Conservation (phyloP, 1,140 invertebrate genomes). For the Temnothorax nylanderi region DNA sequence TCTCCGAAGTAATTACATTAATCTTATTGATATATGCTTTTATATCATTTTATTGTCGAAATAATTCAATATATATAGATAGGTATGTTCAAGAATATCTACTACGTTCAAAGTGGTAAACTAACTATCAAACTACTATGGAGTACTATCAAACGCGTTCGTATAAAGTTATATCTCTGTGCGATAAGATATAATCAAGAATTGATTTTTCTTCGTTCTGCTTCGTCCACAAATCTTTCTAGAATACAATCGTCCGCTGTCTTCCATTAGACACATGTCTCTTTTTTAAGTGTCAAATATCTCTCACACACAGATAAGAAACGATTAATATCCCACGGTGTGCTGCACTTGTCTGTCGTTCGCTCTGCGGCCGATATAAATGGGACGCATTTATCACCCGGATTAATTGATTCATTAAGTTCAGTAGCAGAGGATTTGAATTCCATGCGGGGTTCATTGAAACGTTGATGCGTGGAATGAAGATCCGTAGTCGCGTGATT, state of each 20-base stretch:
- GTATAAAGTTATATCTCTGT: neutral
- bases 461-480: conserved; percentile 17
- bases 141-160: too few relatives aligned
- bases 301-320: conserved; percentile 7
- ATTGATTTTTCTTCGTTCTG: conserved; percentile 19
- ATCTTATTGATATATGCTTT: neutral
- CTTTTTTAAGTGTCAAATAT: conserved; percentile 14
- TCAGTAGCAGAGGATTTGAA: conserved; percentile 22
- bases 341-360: neutral
- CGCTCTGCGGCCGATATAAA: conserved; percentile 35
- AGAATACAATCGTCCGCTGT: neutral
- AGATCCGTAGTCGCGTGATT: neutral
- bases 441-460: conserved; percentile 29
- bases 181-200: neutral
- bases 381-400: conserved; percentile 58
- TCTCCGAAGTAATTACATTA: neutral
- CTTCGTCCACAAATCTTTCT: conserved; percentile 11
- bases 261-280: neutral
- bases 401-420: conserved; percentile 71
- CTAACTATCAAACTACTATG: neutral
- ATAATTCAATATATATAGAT: neutral
- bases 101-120: neutral
- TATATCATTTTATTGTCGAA: neutral
- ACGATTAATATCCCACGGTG: neutral
- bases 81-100: neutral